Conservation (phyloP, 2,888 invertebrate genomes). For the Macroteleia sp. region DNA sequence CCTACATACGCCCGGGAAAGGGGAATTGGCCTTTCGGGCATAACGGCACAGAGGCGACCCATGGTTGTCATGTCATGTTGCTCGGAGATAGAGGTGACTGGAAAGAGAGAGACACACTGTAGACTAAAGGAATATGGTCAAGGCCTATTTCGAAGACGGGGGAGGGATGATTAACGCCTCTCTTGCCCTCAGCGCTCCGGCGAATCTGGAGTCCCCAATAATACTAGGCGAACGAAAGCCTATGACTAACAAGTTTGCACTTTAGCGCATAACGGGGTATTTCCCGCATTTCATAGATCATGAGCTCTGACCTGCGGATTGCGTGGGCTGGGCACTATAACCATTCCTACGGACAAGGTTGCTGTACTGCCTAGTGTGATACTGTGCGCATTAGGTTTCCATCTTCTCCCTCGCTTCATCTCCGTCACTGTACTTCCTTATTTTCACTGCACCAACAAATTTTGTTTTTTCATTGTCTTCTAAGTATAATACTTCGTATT, state of each 20-base stretch:
- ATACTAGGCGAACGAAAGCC: conserved; percentile 65
- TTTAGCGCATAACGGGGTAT: too few species aligned
- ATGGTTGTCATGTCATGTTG: conserved; percentile 63
- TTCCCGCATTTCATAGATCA: too few species aligned
- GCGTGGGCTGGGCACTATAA: too few species aligned
- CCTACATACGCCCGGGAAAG: conserved; percentile 20
- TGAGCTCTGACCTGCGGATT: too few species aligned
- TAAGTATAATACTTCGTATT: too few species aligned
- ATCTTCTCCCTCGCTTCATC: too few species aligned
- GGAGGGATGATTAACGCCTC: conserved; percentile 66
- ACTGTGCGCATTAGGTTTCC: too few species aligned
- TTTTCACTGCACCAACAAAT: too few species aligned
- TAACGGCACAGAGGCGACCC: conserved; percentile 76
- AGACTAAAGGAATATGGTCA: conserved; percentile 64
- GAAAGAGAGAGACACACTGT: conserved; percentile 53
- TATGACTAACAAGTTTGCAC: conserved; percentile 84
- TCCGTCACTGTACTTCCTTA: too few species aligned
- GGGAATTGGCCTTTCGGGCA: conserved; percentile 77
- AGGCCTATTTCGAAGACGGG: conserved; percentile 60
- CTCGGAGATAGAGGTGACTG: conserved; percentile 53
- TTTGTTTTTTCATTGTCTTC: too few species aligned
- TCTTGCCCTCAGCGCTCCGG: conserved; percentile 58
- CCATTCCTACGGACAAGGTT: too few species aligned
- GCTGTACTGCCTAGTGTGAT: too few species aligned
- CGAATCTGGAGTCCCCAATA: conserved; percentile 55